These are phyloP conservation scores for Passer montanus DNA, from an alignment of 2,113 vertebrate genomes.

Conservation along the genomic window DNA sequence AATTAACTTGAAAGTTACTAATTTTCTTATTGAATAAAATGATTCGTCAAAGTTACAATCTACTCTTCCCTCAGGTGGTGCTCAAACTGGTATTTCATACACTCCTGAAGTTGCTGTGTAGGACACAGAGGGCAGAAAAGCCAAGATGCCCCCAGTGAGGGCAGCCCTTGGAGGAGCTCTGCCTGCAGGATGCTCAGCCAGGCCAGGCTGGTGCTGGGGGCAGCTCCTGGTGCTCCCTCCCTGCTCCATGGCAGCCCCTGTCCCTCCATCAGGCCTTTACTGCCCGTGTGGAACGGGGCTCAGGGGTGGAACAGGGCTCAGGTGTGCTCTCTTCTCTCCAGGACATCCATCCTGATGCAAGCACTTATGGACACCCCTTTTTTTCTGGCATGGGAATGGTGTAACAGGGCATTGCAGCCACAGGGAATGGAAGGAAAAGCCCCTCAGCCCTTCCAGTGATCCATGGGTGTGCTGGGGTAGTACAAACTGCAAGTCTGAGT, in stretches of 20 bases:
- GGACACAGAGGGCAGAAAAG: neutral
- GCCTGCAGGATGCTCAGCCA: neutral
- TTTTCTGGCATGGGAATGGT: neutral
- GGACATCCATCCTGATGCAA: neutral
- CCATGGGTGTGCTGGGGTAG: neutral
- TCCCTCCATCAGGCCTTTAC: neutral
- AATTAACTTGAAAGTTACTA: neutral
- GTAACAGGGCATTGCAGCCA: accelerated
- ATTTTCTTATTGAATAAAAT: neutral
- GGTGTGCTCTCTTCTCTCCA: neutral
- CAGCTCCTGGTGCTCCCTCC: neutral
- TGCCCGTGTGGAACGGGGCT: neutral
- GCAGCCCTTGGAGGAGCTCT: neutral
- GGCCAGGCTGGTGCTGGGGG: neutral
- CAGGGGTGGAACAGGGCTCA: neutral
- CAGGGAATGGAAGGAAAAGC: neutral
- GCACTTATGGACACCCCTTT: neutral
- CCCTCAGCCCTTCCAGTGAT: neutral
- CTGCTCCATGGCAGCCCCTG: neutral
- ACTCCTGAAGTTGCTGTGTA: neutral
- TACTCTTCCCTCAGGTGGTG: neutral
- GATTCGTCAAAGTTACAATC: neutral
- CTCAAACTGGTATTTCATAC: neutral
- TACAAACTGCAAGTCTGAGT: neutral
- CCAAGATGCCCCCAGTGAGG: neutral